phyloP scores from a whole-genome alignment of 1,140 invertebrate genomes.

The Melanaphis sacchari region DNA sequence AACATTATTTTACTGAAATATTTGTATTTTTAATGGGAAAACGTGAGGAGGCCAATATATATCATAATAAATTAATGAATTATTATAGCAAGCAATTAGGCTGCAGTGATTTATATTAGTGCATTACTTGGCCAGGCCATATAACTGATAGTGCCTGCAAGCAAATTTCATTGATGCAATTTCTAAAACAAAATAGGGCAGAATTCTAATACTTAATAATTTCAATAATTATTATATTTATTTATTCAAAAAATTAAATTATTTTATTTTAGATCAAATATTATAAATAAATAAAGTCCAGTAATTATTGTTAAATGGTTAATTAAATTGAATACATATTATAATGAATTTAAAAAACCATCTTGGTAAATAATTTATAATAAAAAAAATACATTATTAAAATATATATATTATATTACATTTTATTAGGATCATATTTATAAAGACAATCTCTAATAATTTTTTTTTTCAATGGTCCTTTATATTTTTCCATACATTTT shows the following conservation, averaged over 20 bases:
- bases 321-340: not conserved
- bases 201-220: not conserved
- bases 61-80: not conserved
- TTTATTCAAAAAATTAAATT: not conserved
- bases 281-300: too few species aligned
- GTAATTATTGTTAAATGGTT: too few species aligned
- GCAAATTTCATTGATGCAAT: not conserved
- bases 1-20: too few species aligned
- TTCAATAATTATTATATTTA: not conserved
- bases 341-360: not conserved
- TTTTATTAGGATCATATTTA: constrained; percentile 1
- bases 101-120: not conserved
- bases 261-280: not conserved
- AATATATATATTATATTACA: not conserved
- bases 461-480: not conserved
- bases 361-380: not conserved
- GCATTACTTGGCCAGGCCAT: not conserved
- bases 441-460: not conserved
- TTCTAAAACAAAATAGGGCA: not conserved
- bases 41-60: too few species aligned
- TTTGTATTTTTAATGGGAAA: too few species aligned
- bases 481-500: not conserved
- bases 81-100: not conserved
- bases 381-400: not conserved
- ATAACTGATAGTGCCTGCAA: not conserved